Percentiles rank a stretch among this genome's conserved stretches.
These are phyloP conservation scores for Tarsius wallacei DNA, from an alignment of 2,797 vertebrate genomes.

Conservation along the genomic window DNA sequence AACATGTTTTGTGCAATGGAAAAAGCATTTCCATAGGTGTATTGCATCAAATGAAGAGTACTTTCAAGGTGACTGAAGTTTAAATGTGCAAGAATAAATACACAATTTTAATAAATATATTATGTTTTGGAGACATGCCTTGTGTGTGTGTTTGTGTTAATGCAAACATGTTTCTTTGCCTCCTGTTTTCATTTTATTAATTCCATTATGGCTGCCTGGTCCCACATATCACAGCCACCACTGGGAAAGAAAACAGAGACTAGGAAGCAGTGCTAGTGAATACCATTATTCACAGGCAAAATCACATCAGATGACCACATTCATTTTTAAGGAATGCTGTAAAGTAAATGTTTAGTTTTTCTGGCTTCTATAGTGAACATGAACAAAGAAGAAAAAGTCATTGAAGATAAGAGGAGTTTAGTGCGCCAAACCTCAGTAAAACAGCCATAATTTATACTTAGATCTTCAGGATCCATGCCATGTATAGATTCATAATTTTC, in stretches of 20 bases:
- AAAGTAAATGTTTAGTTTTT: not conserved
- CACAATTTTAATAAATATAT: no score
- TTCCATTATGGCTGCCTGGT: not conserved
- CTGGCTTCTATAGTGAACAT: not conserved
- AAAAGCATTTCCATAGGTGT: no score
- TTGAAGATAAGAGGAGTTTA: not conserved
- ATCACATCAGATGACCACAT: not conserved
- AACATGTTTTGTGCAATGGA: no score
- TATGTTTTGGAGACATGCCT: not conserved
- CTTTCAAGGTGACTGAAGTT: no score
- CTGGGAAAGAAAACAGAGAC: not conserved
- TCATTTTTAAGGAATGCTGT: not conserved
- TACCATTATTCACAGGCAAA: not conserved
- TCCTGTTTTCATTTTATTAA: not conserved
- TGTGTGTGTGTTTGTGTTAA: not conserved
- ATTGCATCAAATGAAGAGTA: no score
- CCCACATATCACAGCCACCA: not conserved
- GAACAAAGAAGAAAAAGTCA: not conserved
- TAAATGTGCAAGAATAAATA: no score
- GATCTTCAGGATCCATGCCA: not conserved
- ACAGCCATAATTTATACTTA: not conserved
- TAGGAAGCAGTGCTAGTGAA: not conserved
- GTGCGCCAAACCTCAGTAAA: not conserved
- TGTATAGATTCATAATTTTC: not conserved
- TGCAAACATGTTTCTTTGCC: rapidly evolving